Percentiles rank a stretch among this genome's conserved stretches.
Evolutionary conservation across 2,888 invertebrate genomes (phyloP).

Genomic region (Noctua janthe): DNA sequence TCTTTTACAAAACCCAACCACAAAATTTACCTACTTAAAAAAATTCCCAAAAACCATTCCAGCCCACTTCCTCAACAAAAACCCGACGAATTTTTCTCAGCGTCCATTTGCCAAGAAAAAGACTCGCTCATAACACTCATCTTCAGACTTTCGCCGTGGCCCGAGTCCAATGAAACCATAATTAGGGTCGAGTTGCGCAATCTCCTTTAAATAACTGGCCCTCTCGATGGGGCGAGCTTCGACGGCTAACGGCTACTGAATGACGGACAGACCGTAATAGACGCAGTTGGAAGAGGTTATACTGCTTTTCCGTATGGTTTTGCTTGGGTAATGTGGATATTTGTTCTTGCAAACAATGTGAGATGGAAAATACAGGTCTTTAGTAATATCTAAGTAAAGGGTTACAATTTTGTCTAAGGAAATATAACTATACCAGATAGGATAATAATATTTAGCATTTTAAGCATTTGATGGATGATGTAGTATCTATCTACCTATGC

Average conservation of each 20-base stretch:
- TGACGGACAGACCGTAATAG: slow-evolving; percentile 71
- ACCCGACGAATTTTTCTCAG: slow-evolving; percentile 47
- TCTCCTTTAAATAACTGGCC: slow-evolving; percentile 82
- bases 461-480: background rate
- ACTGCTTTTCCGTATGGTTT: slow-evolving; percentile 14
- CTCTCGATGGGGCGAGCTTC: slow-evolving; percentile 76
- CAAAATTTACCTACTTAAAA: slow-evolving; percentile 10
- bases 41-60: slow-evolving; percentile 26
- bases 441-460: background rate
- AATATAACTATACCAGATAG: background rate
- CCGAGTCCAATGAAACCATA: slow-evolving; percentile 82
- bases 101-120: slow-evolving; percentile 67
- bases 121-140: slow-evolving; percentile 71
- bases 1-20: background rate
- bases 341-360: background rate
- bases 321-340: background rate
- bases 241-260: slow-evolving; percentile 60
- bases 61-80: slow-evolving; percentile 43
- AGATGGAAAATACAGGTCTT: background rate
- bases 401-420: background rate
- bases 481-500: no score
- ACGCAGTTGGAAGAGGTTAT: slow-evolving; percentile 45
- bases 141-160: slow-evolving; percentile 77
- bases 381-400: background rate
- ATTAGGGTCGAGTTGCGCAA: slow-evolving; percentile 88